Percentiles rank a stretch among this genome's conserved stretches.
phyloP scores from a whole-genome alignment of 2,113 vertebrate species.

The rat (Rattus norvegicus) region GRCr8 NC_086022.1:174344001-174344500 shows the following conservation, averaged over 20 bases:
- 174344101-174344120: background rate
- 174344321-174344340: background rate
- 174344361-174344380: background rate
- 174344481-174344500: background rate
- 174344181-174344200: background rate
- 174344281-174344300: background rate
- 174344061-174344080: background rate
- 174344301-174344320: background rate
- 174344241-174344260: background rate
- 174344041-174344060: background rate
- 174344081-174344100: background rate
- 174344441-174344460: background rate
- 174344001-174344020: too few species aligned
- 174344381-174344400: background rate
- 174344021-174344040: too few species aligned
- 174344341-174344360: background rate
- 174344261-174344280: background rate
- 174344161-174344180: background rate
- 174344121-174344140: background rate
- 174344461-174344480: background rate
- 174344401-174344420: background rate
- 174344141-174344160: background rate
- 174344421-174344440: background rate
- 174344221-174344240: background rate
- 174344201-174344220: background rate